Evolutionary conservation across 2,888 invertebrate species (phyloP).

Genomic region (Hybos culiciformis): DNA sequence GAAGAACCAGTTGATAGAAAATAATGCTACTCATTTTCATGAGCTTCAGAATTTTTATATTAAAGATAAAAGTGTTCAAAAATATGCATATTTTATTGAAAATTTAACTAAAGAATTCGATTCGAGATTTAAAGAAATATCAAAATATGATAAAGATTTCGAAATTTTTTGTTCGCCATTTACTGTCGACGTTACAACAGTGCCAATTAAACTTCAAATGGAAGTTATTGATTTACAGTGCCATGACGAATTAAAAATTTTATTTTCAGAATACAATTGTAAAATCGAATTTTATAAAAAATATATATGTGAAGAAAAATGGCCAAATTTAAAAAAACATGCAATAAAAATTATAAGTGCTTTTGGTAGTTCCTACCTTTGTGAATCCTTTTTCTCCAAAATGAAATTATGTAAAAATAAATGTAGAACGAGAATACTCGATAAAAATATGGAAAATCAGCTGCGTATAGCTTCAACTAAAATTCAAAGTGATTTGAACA

Average conservation of each 20-base stretch:
- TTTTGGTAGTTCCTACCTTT: constrained; percentile 3
- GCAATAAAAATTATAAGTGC: constrained; percentile 1
- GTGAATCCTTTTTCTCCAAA: not conserved
- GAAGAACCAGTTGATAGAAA: not conserved
- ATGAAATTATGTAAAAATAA: constrained; percentile 1
- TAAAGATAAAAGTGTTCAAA: not conserved
- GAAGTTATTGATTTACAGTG: constrained; percentile 3
- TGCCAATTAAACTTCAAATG: not conserved
- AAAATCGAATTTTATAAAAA: constrained; percentile 1
- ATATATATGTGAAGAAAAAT: not conserved
- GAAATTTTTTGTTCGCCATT: not conserved
- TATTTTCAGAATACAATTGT: constrained; percentile 3
- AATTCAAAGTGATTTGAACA: not conserved
- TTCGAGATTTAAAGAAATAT: not conserved
- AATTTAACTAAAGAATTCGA: not conserved
- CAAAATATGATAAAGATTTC: not conserved
- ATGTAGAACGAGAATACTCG: not conserved
- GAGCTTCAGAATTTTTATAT: not conserved
- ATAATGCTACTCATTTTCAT: not conserved
- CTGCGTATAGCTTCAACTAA: not conserved
- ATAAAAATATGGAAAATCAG: not conserved
- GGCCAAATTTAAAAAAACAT: constrained; percentile 1
- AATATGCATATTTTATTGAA: not conserved
- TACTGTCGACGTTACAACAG: not conserved
- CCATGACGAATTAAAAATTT: constrained; percentile 1